A percentile compares a stretch with the other conserved stretches of the same genome.
These are phyloP conservation scores for Lophotriccus pileatus DNA, from an alignment of 2,797 vertebrate species.

Conservation along the genomic window DNA sequence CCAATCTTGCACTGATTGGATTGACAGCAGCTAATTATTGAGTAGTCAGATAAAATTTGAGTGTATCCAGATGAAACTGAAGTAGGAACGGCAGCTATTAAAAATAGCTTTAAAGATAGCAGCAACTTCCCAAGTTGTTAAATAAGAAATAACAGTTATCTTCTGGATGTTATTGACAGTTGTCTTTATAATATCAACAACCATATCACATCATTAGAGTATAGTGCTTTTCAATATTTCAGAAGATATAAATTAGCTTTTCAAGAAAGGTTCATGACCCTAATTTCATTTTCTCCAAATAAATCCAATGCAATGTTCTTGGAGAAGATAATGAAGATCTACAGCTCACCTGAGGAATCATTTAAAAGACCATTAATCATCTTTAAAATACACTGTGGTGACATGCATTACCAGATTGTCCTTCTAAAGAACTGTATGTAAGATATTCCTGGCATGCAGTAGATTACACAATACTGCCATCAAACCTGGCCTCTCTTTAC, in stretches of 20 bases:
- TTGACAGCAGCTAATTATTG: conserved; percentile 58
- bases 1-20: conserved; percentile 36
- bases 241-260: conserved; percentile 43
- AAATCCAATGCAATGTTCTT: conserved; percentile 39
- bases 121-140: conserved; percentile 30
- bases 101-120: conserved; percentile 49
- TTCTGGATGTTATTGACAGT: conserved; percentile 31
- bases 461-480: conserved; percentile 69
- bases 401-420: conserved; percentile 57
- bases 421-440: conserved; percentile 65
- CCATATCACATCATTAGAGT: conserved; percentile 9
- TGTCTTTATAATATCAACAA: conserved; percentile 40
- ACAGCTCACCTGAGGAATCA: conserved; percentile 53
- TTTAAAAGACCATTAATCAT: conserved; percentile 75
- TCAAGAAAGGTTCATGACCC: conserved; percentile 49
- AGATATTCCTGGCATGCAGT: conserved; percentile 77
- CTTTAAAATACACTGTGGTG: conserved; percentile 64
- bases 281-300: conserved; percentile 64
- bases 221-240: conserved; percentile 30
- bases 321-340: conserved; percentile 52
- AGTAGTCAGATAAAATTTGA: conserved; percentile 51
- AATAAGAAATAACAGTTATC: conserved; percentile 42
- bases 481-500: conserved; percentile 59
- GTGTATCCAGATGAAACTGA: conserved; percentile 38
- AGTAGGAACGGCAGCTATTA: conserved; percentile 11